Evolutionary conservation across 1,140 invertebrate genomes (phyloP).

Genomic region (Triops cancriformis): DNA sequence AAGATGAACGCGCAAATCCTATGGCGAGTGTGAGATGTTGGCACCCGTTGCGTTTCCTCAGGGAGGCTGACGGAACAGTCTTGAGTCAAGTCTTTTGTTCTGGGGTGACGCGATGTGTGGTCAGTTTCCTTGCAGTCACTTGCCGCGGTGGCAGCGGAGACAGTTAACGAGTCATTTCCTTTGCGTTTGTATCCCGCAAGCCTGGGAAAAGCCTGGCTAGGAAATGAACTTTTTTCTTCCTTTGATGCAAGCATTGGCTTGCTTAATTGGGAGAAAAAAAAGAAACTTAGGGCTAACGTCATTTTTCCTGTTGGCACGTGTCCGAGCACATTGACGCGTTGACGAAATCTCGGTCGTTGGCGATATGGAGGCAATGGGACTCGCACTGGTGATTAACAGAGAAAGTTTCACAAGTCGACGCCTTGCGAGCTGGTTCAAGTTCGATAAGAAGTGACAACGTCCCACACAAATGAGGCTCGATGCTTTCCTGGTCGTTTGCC

Average conservation of each 20-base stretch:
- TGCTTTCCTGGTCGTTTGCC: too few relatives aligned
- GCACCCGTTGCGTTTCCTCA: neutral
- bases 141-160: neutral
- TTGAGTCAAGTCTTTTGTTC: neutral
- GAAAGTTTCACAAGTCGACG: too few relatives aligned
- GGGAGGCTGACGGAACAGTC: neutral
- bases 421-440: too few relatives aligned
- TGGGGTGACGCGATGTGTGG: neutral
- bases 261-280: neutral
- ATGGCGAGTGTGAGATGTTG: neutral
- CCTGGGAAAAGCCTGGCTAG: neutral
- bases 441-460: too few relatives aligned
- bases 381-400: too few relatives aligned
- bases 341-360: too few relatives aligned
- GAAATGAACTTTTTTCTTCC: neutral
- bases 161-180: constrained; percentile 5
- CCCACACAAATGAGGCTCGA: too few relatives aligned
- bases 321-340: too few relatives aligned
- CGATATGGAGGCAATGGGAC: too few relatives aligned
- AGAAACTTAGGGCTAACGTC: too few relatives aligned
- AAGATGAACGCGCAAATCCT: neutral
- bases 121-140: neutral
- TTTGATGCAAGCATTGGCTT: neutral
- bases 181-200: neutral
- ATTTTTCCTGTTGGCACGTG: too few relatives aligned